Base-by-base conservation (phyloP, 1,140 invertebrate species). In the Sycophaga agraensis region DNA sequence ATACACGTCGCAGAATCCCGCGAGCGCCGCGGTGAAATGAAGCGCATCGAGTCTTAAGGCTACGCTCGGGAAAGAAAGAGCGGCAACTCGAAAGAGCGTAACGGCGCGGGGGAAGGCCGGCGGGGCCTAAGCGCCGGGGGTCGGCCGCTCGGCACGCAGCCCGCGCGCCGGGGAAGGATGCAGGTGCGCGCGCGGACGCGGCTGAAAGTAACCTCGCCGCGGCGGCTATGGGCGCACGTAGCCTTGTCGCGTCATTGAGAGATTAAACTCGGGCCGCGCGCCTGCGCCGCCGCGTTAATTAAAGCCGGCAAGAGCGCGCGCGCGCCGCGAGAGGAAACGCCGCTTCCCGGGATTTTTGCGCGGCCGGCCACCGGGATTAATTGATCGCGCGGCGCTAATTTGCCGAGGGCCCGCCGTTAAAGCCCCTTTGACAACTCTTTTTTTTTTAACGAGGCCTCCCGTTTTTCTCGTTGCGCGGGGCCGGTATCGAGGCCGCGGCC, bases 331-430 rank as follows among this genome's bases (percentile, higher is more conserved):
- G 48, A 39, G 46, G 35, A 59, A 31, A 59, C 39, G 35, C 17
- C 48, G 49, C 31, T 57, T 48, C 55, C 43, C 22, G 57, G 45
- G 45, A 65, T 60, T 55, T 65, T 49, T 62, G 48, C 54, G 24
- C 37, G 7, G 40, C 9, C 16, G 5, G n/a, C 22, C 53, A 35
- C 14, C 49, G 68, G 58, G 51, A 70, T 70, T 66, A 67, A 70
- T 70, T 68, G 66, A 67, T 70, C 59, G 63, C 59, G 22, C 45
- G 28, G 31, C 66, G 51, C 66, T 67, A 66, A 69, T 65, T 65
- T 60, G 43, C 59, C 28, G 28, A 11, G 28, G 28, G 11, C 28
- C 31, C 21, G 17, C 28, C 21, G 64, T 17, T 19, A 31, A 11
- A 1, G 11, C 45, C 24, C 24, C 12, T 31, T 31, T 11, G 28